Base-by-base conservation (phyloP, 37 sponge, comb jelly and placozoan species). In the Aplysina aerophoba region DNA sequence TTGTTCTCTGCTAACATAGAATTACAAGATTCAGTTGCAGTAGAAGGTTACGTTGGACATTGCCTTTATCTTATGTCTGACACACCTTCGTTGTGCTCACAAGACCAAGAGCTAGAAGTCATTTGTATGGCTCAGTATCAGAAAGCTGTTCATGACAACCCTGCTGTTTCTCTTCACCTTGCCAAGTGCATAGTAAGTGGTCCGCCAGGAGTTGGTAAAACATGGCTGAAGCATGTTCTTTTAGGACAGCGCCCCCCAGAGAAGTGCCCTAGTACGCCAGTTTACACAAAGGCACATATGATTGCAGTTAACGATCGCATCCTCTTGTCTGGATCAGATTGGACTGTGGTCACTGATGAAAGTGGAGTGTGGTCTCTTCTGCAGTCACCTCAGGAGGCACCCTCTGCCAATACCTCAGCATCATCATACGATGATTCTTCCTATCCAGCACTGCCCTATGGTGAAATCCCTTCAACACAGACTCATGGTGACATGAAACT, bases 191-290 rank as follows among this genome's bases (percentile, higher is more conserved):
- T 69, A 17, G 34, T 35, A 1, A 69, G 34, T 31, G 71, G 71
- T 5, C 71, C 71, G 13, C 71, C 71, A 34, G 34, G 71, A 34
- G 71, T 69, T n/a, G 71, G 71, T 69, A 69, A 69, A 35, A 69
- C 71, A 31, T 69, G 71, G 71, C 33, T 69, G 71, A 69, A 69
- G 33, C 28, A 35, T 69, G 34, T 69, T 27, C 71, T 69, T 4
- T 69, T 69, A 35, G 71, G 71, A n/a, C 71, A 69, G 30, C 71
- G 34, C 30, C 71, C 71, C 30, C 71, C 71, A 31, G 27, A n/a
- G 17, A 69, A 69, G 30, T 34, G 33, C 33, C 71, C 34, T 4
- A 69, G 71, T 6, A 69, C 71, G 8, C 71, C 71, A 11, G 34
- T 69, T 35, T 17, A 12, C 31, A 35, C 28, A 16, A 69, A 69